Conservation (phyloP, 2,113 vertebrate genomes). For the Hystrix brachyura region DNA sequence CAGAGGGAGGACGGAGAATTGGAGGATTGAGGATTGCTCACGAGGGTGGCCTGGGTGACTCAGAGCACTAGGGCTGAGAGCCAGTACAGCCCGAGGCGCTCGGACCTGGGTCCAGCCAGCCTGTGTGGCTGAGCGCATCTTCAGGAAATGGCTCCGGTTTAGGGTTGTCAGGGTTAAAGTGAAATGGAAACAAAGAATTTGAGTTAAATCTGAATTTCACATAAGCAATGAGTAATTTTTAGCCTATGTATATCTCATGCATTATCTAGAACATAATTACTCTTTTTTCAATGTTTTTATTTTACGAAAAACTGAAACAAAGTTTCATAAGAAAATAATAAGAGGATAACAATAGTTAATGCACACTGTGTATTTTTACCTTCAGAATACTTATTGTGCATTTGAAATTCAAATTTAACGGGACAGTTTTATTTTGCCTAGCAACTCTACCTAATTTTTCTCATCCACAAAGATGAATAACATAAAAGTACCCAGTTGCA, state of each 20-base stretch:
- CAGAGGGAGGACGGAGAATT: neutral
- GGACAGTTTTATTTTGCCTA: neutral
- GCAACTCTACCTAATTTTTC: neutral
- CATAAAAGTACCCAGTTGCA: neutral
- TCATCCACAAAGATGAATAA: neutral
- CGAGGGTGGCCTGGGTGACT: no score
- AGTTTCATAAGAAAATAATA: neutral
- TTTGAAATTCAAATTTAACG: slow-evolving; percentile 25
- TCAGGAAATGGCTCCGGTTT: neutral
- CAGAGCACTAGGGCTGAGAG: neutral
- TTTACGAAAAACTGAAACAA: neutral
- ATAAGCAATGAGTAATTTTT: neutral
- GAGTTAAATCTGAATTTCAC: neutral
- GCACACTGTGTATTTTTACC: neutral
- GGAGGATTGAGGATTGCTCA: neutral
- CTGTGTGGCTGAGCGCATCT: neutral
- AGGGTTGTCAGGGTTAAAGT: neutral
- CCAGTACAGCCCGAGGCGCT: neutral
- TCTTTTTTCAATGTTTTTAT: neutral
- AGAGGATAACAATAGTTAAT: neutral
- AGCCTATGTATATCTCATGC: neutral
- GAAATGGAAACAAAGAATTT: neutral
- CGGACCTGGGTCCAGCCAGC: neutral
- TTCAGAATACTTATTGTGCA: neutral
- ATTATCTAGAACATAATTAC: neutral